A percentile compares a stretch with the other conserved stretches of the same genome.
Conservation (phyloP, 2,113 vertebrate species). For the Siniperca chuatsi region DNA sequence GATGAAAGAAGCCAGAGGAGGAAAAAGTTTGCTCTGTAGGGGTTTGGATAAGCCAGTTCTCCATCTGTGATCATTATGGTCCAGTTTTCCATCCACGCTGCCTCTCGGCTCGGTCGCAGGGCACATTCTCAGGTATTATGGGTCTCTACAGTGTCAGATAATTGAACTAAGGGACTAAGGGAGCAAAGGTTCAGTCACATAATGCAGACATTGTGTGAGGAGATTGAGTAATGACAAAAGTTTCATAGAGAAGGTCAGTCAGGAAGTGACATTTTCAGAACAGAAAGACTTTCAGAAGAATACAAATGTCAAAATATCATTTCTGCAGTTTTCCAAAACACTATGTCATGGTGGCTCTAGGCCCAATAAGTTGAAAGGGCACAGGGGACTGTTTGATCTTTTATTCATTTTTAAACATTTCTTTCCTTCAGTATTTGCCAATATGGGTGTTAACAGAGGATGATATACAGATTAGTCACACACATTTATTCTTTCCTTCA, state of each 20-base stretch:
- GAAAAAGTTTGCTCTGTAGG: conserved; percentile 20
- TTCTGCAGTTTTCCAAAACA: conserved; percentile 34
- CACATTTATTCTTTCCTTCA: conserved; percentile 4
- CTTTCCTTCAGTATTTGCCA: conserved; percentile 9
- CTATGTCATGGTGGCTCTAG: not conserved
- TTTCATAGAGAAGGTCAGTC: conserved; percentile 18
- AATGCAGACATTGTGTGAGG: conserved; percentile 40
- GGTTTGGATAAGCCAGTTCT: conserved; percentile 30
- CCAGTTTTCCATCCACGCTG: conserved; percentile 47
- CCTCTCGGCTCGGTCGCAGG: conserved; percentile 14
- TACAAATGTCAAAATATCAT: conserved; percentile 28
- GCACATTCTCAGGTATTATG: conserved; percentile 37
- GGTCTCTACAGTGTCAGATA: conserved; percentile 27
- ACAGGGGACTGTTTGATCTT: conserved; percentile 20
- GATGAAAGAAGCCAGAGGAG: conserved; percentile 22
- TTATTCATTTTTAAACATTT: not conserved
- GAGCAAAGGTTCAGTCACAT: conserved; percentile 1
- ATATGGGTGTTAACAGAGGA: not conserved
- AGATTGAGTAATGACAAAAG: conserved; percentile 21
- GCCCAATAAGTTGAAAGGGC: not conserved
- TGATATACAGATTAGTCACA: conserved; percentile 21
- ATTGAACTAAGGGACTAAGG: not conserved
- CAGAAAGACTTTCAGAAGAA: conserved; percentile 22
- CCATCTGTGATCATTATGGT: conserved; percentile 48
- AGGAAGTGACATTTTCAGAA: conserved; percentile 28